These are phyloP conservation scores for Labrus mixtus DNA, from an alignment of 2,113 vertebrate species.

Conservation along the genomic window DNA sequence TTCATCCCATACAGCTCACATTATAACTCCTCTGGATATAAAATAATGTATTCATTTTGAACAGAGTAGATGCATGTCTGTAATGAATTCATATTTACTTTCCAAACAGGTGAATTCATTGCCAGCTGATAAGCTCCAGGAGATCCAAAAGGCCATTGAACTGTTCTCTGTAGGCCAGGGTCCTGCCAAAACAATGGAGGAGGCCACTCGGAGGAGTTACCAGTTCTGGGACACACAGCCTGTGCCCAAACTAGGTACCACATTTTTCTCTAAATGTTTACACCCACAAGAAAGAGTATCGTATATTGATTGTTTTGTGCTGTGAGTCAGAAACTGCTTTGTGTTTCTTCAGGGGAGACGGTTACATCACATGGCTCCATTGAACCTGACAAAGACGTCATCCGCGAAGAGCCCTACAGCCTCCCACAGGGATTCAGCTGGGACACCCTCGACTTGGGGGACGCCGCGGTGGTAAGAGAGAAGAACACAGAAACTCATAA, in stretches of 20 bases:
- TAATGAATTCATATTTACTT: background rate
- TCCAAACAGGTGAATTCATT: constrained; percentile 91
- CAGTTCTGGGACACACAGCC: constrained; percentile 99
- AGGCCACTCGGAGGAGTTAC: constrained; percentile 96
- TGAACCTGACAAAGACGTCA: constrained; percentile 95
- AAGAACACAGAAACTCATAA: background rate
- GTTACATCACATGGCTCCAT: constrained; percentile 95
- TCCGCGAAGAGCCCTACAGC: constrained; percentile 96
- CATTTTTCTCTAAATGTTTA: background rate
- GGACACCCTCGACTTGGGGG: constrained; percentile 95
- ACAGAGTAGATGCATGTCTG: too few species aligned
- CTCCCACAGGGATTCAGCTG: constrained; percentile 96
- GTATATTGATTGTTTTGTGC: background rate
- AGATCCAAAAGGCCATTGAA: constrained; percentile 99
- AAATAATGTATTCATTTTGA: too few species aligned
- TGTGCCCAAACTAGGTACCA: constrained; percentile 94
- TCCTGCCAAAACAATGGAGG: constrained; percentile 99
- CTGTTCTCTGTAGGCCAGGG: constrained; percentile 97
- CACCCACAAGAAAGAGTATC: background rate
- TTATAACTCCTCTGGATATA: too few species aligned
- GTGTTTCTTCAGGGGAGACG: constrained; percentile 87
- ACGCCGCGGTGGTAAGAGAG: constrained; percentile 91
- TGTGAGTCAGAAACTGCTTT: background rate
- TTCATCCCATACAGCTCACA: too few species aligned
- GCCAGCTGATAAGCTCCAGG: constrained; percentile 97